Conservation (phyloP, 2,888 invertebrate species). For the Gari tellinella region DNA sequence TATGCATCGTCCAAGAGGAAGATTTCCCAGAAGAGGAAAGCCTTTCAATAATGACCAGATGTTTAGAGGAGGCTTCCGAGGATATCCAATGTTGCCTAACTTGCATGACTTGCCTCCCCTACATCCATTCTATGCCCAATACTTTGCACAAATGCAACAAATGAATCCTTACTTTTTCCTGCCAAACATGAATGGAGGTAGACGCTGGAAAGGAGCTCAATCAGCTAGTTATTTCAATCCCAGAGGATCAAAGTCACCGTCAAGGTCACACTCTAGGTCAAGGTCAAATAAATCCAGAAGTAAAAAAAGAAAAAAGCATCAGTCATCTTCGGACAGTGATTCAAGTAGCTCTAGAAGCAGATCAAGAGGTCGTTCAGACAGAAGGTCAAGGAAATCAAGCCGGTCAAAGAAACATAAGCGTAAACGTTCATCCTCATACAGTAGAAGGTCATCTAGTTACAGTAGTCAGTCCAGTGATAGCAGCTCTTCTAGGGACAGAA, state of each 20-base stretch:
- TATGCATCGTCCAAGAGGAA: slow-evolving; percentile 15
- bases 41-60: slow-evolving; percentile 18
- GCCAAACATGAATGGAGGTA: slow-evolving; percentile 5
- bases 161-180: slow-evolving; percentile 29
- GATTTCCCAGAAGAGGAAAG: slow-evolving; percentile 17
- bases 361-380: slow-evolving; percentile 7
- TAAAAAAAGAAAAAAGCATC: slow-evolving; percentile 24
- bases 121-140: slow-evolving; percentile 47
- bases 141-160: slow-evolving; percentile 22
- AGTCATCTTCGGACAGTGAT: no score
- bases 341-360: slow-evolving; percentile 7
- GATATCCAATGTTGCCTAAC: slow-evolving; percentile 35
- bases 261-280: slow-evolving; percentile 40
- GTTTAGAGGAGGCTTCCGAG: slow-evolving; percentile 27
- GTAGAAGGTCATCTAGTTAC: not conserved
- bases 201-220: slow-evolving; percentile 2
- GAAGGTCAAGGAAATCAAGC: slow-evolving; percentile 12
- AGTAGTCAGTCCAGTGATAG: slow-evolving; percentile 12
- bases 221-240: not conserved
- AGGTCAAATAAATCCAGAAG: slow-evolving; percentile 34
- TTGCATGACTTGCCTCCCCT: no score
- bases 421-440: slow-evolving; percentile 2
- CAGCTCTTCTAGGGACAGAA: slow-evolving; percentile 21
- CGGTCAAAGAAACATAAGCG: not conserved
- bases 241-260: slow-evolving; percentile 11